Base-by-base conservation (phyloP, 2,113 vertebrate species). In the Protomyctophum bolini region DNA sequence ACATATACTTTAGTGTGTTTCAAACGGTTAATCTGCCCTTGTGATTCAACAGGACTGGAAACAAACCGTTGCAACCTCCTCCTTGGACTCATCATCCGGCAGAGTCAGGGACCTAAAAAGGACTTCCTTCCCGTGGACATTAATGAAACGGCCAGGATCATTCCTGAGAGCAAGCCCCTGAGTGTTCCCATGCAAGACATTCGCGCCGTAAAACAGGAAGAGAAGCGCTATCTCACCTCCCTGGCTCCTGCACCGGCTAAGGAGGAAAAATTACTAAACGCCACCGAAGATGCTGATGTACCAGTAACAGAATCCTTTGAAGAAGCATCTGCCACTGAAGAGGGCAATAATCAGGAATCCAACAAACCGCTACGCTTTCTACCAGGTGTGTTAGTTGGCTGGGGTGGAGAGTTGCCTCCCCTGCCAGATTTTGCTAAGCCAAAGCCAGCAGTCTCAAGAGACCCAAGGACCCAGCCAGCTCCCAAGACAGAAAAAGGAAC, bases 1-100 rank as follows among this genome's bases (percentile, higher is more conserved):
- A 21, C 21, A 21, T 6, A 41, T 41, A 41, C 57, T 56, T 11
- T 28, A 10, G 29, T 8, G 8, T 29, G 8, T 65, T 54, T 71
- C 15, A 60, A 15, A 72, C 47, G 48, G 33, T 33, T 6, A 63
- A 79, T 14, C 54, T 11, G 7, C 41, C 74, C 10, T 72, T 73
- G 59, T 68, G 3, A 87, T 87, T 88, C 86, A 61, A 64, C 88
- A 99, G 98, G 98, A 21, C 94, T 99, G 80, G 98, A 98, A 90
- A 91, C 93, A 54, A 95, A 96, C 83, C 95, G 96, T 85, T 91
- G 94, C 77, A 99, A 99, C 88, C 92, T 99, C 5, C 93, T 99
- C 55, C 88, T 99, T 69, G 98, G 96, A 67, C 90, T 99, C 68
- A 94, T 99, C 72, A 99, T 99, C 84, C 96, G 97, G 54, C 98